These are phyloP conservation scores for Luehdorfia chinensis DNA, from an alignment of 1,140 invertebrate species.

Conservation along the genomic window DNA sequence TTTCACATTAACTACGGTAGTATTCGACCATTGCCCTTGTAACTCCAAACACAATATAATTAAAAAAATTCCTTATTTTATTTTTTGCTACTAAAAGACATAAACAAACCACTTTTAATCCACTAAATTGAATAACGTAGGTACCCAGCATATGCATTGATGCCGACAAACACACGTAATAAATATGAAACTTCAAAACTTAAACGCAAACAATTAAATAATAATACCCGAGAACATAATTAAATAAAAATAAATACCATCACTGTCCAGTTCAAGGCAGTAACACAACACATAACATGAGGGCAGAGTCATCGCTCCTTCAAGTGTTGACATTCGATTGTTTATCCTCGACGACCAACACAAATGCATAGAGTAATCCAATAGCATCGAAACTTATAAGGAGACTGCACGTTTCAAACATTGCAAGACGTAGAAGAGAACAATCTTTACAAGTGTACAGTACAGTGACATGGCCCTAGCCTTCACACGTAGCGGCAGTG, in stretches of 20 bases:
- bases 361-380: conserved; percentile 64
- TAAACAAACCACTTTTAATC: conserved; percentile 16
- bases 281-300: conserved; percentile 30
- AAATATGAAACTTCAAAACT: conserved; percentile 12
- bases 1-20: too few species aligned
- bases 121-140: conserved; percentile 7
- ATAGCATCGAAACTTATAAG: conserved; percentile 44
- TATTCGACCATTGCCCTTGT: too few species aligned
- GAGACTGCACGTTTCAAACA: conserved; percentile 11
- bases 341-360: conserved; percentile 60
- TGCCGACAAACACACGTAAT: conserved; percentile 15
- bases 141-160: too few species aligned
- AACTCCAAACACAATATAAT: too few species aligned
- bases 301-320: conserved; percentile 65
- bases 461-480: conserved; percentile 15
- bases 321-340: conserved; percentile 66
- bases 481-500: conserved; percentile 21
- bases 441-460: conserved; percentile 8
- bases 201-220: conserved; percentile 14
- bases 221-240: conserved; percentile 15
- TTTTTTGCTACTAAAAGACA: background rate
- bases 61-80: too few species aligned
- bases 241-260: conserved; percentile 20
- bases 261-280: conserved; percentile 36
- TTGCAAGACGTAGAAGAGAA: background rate